Conservation (phyloP, 2,113 vertebrate genomes). For the Probosciger aterrimus region DNA sequence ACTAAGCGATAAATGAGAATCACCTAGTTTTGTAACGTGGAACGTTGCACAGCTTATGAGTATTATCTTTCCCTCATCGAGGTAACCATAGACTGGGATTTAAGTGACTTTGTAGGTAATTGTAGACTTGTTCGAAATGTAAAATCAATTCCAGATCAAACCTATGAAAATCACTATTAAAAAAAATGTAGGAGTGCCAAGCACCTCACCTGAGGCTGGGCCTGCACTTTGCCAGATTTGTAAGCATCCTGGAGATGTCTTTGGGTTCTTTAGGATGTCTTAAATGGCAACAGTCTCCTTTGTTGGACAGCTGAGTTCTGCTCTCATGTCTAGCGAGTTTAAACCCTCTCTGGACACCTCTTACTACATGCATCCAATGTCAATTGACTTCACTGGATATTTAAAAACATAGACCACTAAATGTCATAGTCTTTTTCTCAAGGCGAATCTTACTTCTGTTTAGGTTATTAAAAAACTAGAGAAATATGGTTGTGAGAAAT, state of each 20-base stretch:
- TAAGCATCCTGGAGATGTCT: not conserved
- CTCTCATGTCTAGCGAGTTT: not conserved
- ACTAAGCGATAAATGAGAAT: not conserved
- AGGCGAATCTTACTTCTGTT: not conserved
- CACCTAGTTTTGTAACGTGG: not conserved
- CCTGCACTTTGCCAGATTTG: not conserved
- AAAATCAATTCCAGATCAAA: not conserved
- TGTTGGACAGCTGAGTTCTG: not conserved
- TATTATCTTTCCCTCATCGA: not conserved
- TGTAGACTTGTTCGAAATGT: not conserved
- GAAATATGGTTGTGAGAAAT: not conserved
- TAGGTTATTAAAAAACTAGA: not conserved
- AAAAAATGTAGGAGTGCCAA: not conserved
- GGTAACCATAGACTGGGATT: not conserved
- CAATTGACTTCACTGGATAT: not conserved
- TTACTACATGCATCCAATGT: not conserved
- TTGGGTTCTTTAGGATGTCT: not conserved
- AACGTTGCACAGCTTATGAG: not conserved
- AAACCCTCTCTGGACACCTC: not conserved
- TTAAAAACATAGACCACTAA: not conserved
- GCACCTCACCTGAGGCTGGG: not conserved
- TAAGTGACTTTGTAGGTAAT: not conserved
- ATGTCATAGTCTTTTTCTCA: not conserved
- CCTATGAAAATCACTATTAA: not conserved
- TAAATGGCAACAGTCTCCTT: not conserved